Evolutionary conservation across 2,888 invertebrate genomes (phyloP).

Genomic region (Plebejus argus): DNA sequence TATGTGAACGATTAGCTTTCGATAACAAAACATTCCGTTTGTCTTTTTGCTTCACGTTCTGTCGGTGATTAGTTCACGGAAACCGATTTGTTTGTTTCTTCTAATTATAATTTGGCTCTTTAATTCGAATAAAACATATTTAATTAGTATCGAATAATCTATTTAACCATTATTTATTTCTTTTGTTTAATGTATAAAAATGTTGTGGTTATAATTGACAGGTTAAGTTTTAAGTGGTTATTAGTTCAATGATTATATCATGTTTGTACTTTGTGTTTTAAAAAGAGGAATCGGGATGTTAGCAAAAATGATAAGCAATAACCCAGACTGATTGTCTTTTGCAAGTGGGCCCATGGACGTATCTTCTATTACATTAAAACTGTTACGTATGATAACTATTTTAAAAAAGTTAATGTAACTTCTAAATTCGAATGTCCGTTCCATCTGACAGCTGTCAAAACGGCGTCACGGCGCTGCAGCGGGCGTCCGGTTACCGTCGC

Average conservation of each 20-base stretch:
- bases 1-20: slow-evolving; percentile 67
- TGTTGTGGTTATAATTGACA: background rate
- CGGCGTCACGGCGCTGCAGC: slow-evolving; percentile 69
- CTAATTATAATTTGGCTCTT: slow-evolving; percentile 44
- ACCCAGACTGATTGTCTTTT: no score
- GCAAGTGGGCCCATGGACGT: background rate
- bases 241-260: no score
- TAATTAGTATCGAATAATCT: background rate
- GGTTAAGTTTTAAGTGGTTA: no score
- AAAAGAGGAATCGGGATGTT: no score
- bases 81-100: slow-evolving; percentile 48
- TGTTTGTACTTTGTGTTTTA: no score
- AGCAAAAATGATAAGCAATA: no score
- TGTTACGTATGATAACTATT: slow-evolving; percentile 28
- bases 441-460: slow-evolving; percentile 77
- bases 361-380: background rate
- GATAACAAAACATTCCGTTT: slow-evolving; percentile 55
- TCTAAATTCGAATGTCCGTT: slow-evolving; percentile 74
- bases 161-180: no score
- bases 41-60: slow-evolving; percentile 57
- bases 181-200: background rate
- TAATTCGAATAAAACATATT: background rate
- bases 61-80: slow-evolving; percentile 50
- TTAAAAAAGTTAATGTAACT: slow-evolving; percentile 54
- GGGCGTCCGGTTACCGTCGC: slow-evolving; percentile 78